Evolutionary conservation across 2,797 vertebrate species (phyloP).

Genomic region (Psittacula echo): DNA sequence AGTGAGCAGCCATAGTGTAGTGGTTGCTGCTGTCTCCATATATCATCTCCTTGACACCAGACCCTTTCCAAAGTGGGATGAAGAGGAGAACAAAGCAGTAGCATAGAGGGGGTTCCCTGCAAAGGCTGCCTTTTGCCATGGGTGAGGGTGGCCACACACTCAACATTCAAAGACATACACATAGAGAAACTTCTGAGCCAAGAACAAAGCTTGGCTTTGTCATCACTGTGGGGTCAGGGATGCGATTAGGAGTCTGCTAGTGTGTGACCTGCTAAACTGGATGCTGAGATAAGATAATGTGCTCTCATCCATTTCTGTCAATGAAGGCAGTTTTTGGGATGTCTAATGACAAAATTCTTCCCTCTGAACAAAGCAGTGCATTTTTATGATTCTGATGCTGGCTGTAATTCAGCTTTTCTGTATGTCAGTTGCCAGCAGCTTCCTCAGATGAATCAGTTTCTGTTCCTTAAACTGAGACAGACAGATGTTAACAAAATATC

Average conservation of each 20-base stretch:
- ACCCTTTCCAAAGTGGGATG: not conserved
- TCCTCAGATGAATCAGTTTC: constrained; percentile 64
- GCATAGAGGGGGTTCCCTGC: not conserved
- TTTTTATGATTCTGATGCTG: constrained; percentile 49
- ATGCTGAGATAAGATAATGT: not conserved
- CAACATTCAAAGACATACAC: not conserved
- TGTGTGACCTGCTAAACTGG: constrained; percentile 50
- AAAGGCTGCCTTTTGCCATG: not conserved
- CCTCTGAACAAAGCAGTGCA: constrained; percentile 25
- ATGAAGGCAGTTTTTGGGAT: constrained; percentile 3
- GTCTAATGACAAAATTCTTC: constrained; percentile 41
- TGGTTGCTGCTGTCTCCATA: not conserved
- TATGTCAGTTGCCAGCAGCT: constrained; percentile 59
- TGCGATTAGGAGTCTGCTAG: not conserved
- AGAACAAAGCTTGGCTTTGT: constrained; percentile 7
- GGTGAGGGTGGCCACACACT: too few species aligned
- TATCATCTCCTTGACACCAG: not conserved
- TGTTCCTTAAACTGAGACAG: constrained; percentile 48
- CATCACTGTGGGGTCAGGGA: not conserved
- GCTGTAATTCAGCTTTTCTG: constrained; percentile 54
- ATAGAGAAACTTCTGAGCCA: not conserved
- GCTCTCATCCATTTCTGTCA: constrained; percentile 41
- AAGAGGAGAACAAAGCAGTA: accelerated
- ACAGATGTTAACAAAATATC: constrained; percentile 67
- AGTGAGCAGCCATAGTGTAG: not conserved